These are phyloP conservation scores for Drosophila infuscata DNA, from an alignment of 2,888 invertebrate genomes.

Conservation along the genomic window DNA sequence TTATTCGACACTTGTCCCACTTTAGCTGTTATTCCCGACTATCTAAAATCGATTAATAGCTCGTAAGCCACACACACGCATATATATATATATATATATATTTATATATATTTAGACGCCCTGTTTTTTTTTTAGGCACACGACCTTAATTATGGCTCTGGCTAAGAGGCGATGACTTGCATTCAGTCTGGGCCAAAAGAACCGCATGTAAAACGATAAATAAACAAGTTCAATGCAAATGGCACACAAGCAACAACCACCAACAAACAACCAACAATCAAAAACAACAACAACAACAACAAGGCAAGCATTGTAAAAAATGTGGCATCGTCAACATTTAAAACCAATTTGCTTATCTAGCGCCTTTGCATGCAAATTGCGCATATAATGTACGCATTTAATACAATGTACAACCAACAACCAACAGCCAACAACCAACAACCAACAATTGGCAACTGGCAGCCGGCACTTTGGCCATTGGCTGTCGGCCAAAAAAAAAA, in stretches of 20 bases:
- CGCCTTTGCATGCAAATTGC: slow-evolving; percentile 69
- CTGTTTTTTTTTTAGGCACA: slow-evolving; percentile 41
- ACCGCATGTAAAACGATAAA: slow-evolving; percentile 24
- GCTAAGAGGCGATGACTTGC: slow-evolving; percentile 52
- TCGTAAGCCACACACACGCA: slow-evolving; percentile 14
- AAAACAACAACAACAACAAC: slow-evolving; percentile 2
- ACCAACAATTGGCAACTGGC: slow-evolving; percentile 21
- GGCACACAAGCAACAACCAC: slow-evolving; percentile 39
- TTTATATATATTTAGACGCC: not conserved
- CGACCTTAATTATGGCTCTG: slow-evolving; percentile 69
- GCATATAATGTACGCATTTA: too few species aligned
- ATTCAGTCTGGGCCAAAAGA: slow-evolving; percentile 14
- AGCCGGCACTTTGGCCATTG: slow-evolving; percentile 41
- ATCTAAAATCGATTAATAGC: slow-evolving; percentile 31
- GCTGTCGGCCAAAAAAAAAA: slow-evolving; percentile 59
- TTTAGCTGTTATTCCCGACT: slow-evolving; percentile 1
- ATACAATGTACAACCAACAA: not conserved
- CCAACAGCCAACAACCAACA: slow-evolving; percentile 15
- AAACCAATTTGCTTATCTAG: slow-evolving; percentile 65
- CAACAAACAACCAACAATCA: not conserved
- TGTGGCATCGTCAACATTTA: slow-evolving; percentile 59
- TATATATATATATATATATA: not conserved
- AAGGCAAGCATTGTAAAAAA: slow-evolving; percentile 30
- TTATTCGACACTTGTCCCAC: slow-evolving; percentile 1
- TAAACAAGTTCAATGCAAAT: slow-evolving; percentile 73